Base-by-base conservation (phyloP, 2,113 vertebrate species). In the Ramphastos sulfuratus region DNA sequence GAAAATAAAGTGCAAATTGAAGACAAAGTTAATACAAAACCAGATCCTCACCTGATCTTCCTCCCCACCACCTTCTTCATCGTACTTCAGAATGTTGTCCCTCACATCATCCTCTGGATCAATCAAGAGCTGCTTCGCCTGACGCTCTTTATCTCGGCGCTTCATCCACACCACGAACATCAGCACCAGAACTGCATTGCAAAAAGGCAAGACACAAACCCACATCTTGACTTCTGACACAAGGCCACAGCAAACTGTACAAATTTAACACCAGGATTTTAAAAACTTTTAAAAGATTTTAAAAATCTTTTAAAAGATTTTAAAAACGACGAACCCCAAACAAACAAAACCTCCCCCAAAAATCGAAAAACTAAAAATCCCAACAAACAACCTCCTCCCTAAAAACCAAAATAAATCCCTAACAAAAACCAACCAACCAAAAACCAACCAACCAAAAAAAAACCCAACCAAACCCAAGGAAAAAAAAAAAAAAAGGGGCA, bases 131-230 rank as follows among this genome's bases (percentile, higher is more conserved):
- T 99, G 99, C 95, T 99, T 99, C 90, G 98, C 99, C 94, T 99
- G 98, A 20, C 99, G 98, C 66, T 99, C 99, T 78, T 99, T 99
- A 95, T 99, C 99, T 12, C 99, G 98, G 8, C 98, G 98, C 90
- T 99, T 99, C 99, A 99, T 99, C 99, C 99, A 99, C 31, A 99
- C 98, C 89, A 99, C 99, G 15, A 99, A 99, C 98, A 99, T 98
- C 90, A 99, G 95, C 90, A 99, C 99, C 8, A 99, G 97, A 96
- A 99, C 99, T 99, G 91, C 4, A 65, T 7, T 33, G 76, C 18
- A 90, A 80, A 87, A 85, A 65, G 2, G 35, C 24, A 90, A 94
- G 35, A 78, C 8, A 82, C 7, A 87, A 93, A 93, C 61, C 2
- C 37, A 80, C 9, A 16, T 33, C n/a, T 83, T 90, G 19, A 80